Evolutionary conservation across 2,888 invertebrate genomes (phyloP).

Genomic region (Protophormia terraenovae): DNA sequence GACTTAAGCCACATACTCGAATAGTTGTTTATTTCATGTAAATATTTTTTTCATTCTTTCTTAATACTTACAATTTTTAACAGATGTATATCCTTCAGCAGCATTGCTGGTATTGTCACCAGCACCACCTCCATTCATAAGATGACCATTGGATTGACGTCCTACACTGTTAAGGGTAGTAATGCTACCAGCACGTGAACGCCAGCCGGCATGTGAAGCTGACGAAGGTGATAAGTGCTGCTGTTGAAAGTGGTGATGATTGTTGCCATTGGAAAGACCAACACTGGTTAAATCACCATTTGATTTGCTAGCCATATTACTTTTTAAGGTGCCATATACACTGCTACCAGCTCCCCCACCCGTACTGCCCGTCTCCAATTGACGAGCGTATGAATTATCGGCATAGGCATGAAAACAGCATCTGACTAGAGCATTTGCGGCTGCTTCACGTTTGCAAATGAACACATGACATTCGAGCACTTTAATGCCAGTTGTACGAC

Average conservation of each 20-base stretch:
- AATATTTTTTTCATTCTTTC: too few species aligned
- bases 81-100: conserved; percentile 81
- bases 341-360: conserved; percentile 82
- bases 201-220: conserved; percentile 81
- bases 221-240: conserved; percentile 70
- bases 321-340: conserved; percentile 82
- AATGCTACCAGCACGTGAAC: conserved; percentile 84
- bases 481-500: conserved; percentile 97
- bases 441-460: conserved; percentile 97
- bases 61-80: conserved; percentile 81
- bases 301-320: conserved; percentile 79
- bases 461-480: conserved; percentile 99
- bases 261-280: conserved; percentile 75
- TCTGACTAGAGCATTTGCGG: conserved; percentile 97
- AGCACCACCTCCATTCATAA: conserved; percentile 72
- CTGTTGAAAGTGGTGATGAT: conserved; percentile 71
- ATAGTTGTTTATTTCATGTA: neutral
- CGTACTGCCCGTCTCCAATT: conserved; percentile 86
- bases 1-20: conserved; percentile 47
- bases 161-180: conserved; percentile 84
- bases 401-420: conserved; percentile 99
- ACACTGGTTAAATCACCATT: conserved; percentile 78
- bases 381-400: conserved; percentile 95
- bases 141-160: conserved; percentile 80
- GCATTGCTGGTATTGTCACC: conserved; percentile 77